phyloP scores from a whole-genome alignment of 2,888 invertebrate species.

The Drosophila kambysellisi region DNA sequence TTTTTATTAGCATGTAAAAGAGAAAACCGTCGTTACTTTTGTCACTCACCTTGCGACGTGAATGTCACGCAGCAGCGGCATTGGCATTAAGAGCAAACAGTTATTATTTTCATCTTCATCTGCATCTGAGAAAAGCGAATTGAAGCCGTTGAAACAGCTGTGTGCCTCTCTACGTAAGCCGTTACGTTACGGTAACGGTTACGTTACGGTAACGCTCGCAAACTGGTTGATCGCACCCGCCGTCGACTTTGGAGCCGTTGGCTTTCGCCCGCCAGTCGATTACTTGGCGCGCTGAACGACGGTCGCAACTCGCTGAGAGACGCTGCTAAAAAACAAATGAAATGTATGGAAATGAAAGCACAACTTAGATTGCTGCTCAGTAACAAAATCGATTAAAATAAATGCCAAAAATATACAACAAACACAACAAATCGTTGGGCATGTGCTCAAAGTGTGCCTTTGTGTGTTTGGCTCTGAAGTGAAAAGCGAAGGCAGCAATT shows the following conservation, averaged over 20 bases:
- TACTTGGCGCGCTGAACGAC: constrained; percentile 64
- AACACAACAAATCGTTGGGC: constrained; percentile 29
- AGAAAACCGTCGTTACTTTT: constrained; percentile 46
- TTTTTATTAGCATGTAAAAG: constrained; percentile 49
- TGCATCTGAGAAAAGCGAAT: not conserved
- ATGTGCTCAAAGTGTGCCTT: constrained; percentile 34
- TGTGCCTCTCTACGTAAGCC: constrained; percentile 43
- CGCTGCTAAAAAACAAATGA: not conserved
- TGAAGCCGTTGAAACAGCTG: constrained; percentile 26
- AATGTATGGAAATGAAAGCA: constrained; percentile 48
- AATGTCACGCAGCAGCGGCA: constrained; percentile 40
- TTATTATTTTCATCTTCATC: constrained; percentile 5
- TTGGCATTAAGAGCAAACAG: constrained; percentile 36
- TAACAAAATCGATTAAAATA: constrained; percentile 43
- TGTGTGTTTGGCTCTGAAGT: constrained; percentile 33
- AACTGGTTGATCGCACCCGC: constrained; percentile 80
- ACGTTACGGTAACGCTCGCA: constrained; percentile 52
- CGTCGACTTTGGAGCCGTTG: constrained; percentile 47
- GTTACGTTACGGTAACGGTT: constrained; percentile 65
- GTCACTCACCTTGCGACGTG: constrained; percentile 48
- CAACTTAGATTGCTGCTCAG: constrained; percentile 8
- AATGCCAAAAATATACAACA: constrained; percentile 36
- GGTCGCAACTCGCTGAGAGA: constrained; percentile 54
- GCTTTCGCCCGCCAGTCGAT: constrained; percentile 76
- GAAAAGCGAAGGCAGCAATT: constrained; percentile 56